Percentiles rank a stretch among this genome's conserved stretches.
Evolutionary conservation across 1,140 invertebrate genomes (phyloP).

Genomic region (Mactra quadrangularis): DNA sequence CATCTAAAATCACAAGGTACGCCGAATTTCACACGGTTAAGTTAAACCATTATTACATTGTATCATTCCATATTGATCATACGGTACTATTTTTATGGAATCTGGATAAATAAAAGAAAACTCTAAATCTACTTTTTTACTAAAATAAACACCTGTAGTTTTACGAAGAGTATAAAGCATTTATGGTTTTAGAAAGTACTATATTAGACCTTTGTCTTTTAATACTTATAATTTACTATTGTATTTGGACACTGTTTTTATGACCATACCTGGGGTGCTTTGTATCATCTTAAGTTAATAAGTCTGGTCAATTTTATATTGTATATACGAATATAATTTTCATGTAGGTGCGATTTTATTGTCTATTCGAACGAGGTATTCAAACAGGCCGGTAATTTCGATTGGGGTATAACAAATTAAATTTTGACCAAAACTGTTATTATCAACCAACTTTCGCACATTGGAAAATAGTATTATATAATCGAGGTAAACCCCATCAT

Average conservation of each 20-base stretch:
- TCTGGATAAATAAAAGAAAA: constrained; percentile 2
- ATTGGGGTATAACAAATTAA: constrained; percentile 57
- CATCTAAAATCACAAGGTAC: background rate
- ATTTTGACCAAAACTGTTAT: constrained; percentile 57
- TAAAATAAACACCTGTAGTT: constrained; percentile 60
- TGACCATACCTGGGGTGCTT: constrained; percentile 44
- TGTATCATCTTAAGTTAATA: constrained; percentile 32
- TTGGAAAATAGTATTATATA: constrained; percentile 46
- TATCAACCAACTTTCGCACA: constrained; percentile 42
- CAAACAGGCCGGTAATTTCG: constrained; percentile 38
- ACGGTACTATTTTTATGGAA: background rate
- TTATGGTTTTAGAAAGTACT: constrained; percentile 30
- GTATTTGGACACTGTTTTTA: constrained; percentile 39
- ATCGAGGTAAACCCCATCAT: constrained; percentile 36
- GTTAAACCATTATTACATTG: background rate
- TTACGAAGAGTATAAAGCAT: constrained; percentile 49
- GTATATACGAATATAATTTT: constrained; percentile 32
- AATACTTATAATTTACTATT: background rate
- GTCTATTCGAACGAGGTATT: constrained; percentile 44
- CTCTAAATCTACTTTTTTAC: no score
- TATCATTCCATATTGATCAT: background rate
- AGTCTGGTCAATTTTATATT: constrained; percentile 9
- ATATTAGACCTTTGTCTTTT: constrained; percentile 57
- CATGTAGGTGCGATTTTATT: constrained; percentile 62
- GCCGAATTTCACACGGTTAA: constrained; percentile 22